Evolutionary conservation across 2,888 invertebrate species (phyloP), one percentile per base, ranked within the genome.

Genomic region (Branchipolynoe longqiensis): DNA sequence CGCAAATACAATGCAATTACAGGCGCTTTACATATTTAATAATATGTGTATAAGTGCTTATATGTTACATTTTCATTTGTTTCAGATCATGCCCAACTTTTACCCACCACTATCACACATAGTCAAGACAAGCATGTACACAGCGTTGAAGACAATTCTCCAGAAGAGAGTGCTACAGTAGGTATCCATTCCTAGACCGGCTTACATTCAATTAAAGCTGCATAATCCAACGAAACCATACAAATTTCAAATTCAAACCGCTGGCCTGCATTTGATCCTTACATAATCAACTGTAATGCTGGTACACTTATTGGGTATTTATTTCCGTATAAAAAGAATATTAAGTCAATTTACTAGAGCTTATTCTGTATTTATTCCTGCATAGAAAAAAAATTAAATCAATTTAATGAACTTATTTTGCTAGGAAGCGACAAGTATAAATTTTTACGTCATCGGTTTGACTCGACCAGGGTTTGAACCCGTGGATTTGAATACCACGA

Each of bases 91-190:
- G 94, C 96, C 96, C 90, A 96, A 97, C 93, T 98, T 97, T 93
- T 96, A 96, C 94, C 97, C 97, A 82, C 95, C 96, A 40, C 95
- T 96, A 91, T 95, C 96, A 73, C 96, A 96, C 38, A 96, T 96
- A 95, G 97, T 98, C 6, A 95, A 95, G 90, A 95, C 96, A 91
- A 88, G 89, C 22, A 88, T 90, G 91, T 97, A 96, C 93, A 96
- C 96, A 88, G 97, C 98, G 4, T 94, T 98, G 31, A 95, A 96
- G 90, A 97, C 97, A 93, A 98, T 98, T 90, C 95, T 97, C 88
- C 97, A 97, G 91, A 99, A 99, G 94, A 95, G 98, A 93, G 99
- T 99, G 40, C 94, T 98, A 87, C 96, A 96, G 94, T 94, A 91
- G 92, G 94, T 91, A 69, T 14, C 14, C 31, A 62, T 62, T 62